Evolutionary conservation across 2,888 invertebrate species (phyloP).

Genomic region (Hymenopus coronatus): DNA sequence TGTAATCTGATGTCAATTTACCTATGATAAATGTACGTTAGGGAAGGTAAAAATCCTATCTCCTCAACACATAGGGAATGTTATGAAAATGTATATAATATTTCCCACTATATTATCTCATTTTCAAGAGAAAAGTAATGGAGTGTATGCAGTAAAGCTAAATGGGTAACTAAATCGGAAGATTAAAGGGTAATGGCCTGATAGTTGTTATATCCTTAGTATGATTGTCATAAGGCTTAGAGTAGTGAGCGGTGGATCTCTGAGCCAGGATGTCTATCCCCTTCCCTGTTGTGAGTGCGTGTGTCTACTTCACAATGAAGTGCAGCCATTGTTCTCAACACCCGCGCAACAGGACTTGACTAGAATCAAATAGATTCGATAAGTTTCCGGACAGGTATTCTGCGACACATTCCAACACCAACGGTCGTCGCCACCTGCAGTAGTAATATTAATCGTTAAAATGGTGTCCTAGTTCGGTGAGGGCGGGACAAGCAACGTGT

Average conservation of each 20-base stretch:
- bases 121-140: no score
- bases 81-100: no score
- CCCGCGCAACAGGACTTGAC: not conserved
- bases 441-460: not conserved
- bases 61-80: no score
- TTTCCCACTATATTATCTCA: no score
- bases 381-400: not conserved
- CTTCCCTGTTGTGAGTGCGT: not conserved
- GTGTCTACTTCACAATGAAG: not conserved
- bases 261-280: not conserved
- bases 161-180: no score
- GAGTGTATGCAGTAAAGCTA: no score
- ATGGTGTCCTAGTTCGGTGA: conserved; percentile 3
- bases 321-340: not conserved
- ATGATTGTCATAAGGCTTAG: not conserved
- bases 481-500: no score
- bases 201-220: no score
- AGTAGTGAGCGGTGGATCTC: not conserved
- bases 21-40: no score
- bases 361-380: not conserved
- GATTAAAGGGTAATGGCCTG: no score
- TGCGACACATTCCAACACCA: not conserved
- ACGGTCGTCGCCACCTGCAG: not conserved
- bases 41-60: no score
- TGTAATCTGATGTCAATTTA: no score